Evolutionary conservation across 2,888 invertebrate genomes (phyloP).

Genomic region (Ophioninae sp.): DNA sequence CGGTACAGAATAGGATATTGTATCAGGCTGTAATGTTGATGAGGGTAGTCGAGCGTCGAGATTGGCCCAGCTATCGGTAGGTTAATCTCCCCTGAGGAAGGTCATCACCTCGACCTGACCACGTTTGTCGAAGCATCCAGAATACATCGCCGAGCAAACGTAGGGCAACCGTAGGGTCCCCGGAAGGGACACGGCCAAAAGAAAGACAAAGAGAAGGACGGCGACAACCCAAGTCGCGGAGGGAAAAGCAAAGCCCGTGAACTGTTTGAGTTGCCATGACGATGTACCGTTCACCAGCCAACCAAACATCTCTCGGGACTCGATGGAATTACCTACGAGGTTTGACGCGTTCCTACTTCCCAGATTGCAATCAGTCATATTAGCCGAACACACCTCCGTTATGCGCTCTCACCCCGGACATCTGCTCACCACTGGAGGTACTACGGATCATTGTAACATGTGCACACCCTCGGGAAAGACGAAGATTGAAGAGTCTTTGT

Average conservation of each 20-base stretch:
- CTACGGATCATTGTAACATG: slow-evolving; percentile 11
- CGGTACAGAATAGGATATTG: slow-evolving; percentile 25
- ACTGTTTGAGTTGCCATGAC: slow-evolving; percentile 47
- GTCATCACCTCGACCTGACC: slow-evolving; percentile 76
- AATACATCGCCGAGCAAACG: slow-evolving; percentile 29
- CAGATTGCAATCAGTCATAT: slow-evolving; percentile 77
- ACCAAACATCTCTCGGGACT: slow-evolving; percentile 10
- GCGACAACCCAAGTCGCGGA: background rate
- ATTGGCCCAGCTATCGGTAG: slow-evolving; percentile 75
- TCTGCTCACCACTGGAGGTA: slow-evolving; percentile 63
- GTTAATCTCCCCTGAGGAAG: slow-evolving; percentile 77
- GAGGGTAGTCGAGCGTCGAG: slow-evolving; percentile 73
- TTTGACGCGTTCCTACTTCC: slow-evolving; percentile 60
- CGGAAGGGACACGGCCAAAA: background rate
- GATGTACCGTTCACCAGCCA: slow-evolving; percentile 40
- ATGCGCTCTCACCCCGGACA: slow-evolving; percentile 63
- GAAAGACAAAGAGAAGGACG: background rate
- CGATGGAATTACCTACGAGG: slow-evolving; percentile 33
- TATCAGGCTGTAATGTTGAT: slow-evolving; percentile 64
- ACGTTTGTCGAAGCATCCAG: slow-evolving; percentile 76
- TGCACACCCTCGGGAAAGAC: slow-evolving; percentile 28
- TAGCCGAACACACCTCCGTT: slow-evolving; percentile 74
- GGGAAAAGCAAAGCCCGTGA: background rate
- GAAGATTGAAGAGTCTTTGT: slow-evolving; percentile 31
- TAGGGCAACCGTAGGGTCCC: background rate